A percentile compares a stretch with the other conserved stretches of the same genome.
Evolutionary conservation across 2,888 invertebrate genomes (phyloP).

Genomic region (Caenorhabditis parvicauda): DNA sequence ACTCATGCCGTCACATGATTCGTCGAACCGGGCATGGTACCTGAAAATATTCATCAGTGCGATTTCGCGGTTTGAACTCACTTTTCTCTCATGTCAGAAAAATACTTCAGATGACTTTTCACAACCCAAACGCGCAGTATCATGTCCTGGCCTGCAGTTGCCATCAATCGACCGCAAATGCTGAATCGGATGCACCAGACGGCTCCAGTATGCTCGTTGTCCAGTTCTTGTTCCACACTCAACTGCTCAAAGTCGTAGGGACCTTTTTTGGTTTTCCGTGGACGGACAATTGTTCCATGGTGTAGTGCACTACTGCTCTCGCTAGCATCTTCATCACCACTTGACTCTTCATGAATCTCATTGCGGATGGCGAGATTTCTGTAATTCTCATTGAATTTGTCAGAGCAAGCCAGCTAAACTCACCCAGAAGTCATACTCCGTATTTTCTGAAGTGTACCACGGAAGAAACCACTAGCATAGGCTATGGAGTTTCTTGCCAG

Average conservation of each 20-base stretch:
- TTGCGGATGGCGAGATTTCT: too few species aligned
- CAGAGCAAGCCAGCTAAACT: too few species aligned
- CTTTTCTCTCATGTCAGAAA: conserved; percentile 92
- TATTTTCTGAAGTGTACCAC: conserved; percentile 46
- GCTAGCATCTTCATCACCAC: conserved; percentile 34
- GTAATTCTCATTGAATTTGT: too few species aligned
- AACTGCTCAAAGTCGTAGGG: conserved; percentile 92
- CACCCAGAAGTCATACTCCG: conserved; percentile 31
- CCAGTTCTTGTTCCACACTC: conserved; percentile 80
- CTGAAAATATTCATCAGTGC: conserved; percentile 31
- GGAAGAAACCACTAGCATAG: conserved; percentile 40
- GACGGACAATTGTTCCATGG: conserved; percentile 69
- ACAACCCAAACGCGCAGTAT: conserved; percentile 91
- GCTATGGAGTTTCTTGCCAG: conserved; percentile 38
- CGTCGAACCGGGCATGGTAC: conserved; percentile 19
- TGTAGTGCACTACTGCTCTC: conserved; percentile 12
- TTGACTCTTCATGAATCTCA: conserved; percentile 24
- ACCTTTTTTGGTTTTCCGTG: conserved; percentile 91
- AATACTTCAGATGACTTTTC: conserved; percentile 83
- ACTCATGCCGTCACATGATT: conserved; percentile 30
- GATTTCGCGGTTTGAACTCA: conserved; percentile 68
- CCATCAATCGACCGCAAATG: conserved; percentile 81
- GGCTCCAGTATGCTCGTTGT: conserved; percentile 79
- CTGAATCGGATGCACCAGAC: conserved; percentile 99
- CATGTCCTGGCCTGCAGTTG: conserved; percentile 94